Base-by-base conservation (phyloP, 2,797 vertebrate species). In the Epinephelus awoara region DNA sequence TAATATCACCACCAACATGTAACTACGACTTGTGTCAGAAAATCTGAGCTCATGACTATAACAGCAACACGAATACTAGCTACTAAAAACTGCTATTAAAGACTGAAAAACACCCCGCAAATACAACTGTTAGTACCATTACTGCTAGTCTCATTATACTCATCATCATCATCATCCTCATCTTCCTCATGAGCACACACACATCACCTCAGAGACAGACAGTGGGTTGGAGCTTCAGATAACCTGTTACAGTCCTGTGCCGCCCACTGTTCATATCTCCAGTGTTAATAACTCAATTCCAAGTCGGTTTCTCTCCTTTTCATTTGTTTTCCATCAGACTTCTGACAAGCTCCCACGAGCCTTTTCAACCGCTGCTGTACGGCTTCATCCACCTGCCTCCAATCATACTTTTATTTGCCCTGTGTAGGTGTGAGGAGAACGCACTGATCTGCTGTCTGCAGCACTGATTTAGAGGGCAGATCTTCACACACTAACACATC, bases 301-400 rank as follows among this genome's bases (percentile, higher is more conserved):
- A 9, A 61, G 38, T 67, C 71, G 1, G 2, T 72, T 72, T 69
- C 55, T 72, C 42, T 67, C 58, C 55, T n/a, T 51, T 80, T 75
- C 58, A 76, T 72, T 55, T 71, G 55, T 73, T 82, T 52, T 71
- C 71, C 47, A 54, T 76, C 77, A 73, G 74, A 13, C 55, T 23
- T 42, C 62, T 62, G 67, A 51, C 49, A 1, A 70, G 23, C 59
- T 73, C 72, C 65, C 76, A n/a, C n/a, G 49, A 72, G 74, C 34
- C 80, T 71, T 52, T 65, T 46, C 67, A 34, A 34, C 34, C 34
- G 34, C 34, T 34, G 34, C 34, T 34, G 34, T 34, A 34, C 7
- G 7, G 34, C 34, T 42, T 42, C 40, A 42, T 46, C 44, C 44
- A 14, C 14, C 77, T 55, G 72, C 66, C 56, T 72, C 64, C 46